phyloP scores from a whole-genome alignment of 2,113 vertebrate genomes.

The Hylia prasina region DNA sequence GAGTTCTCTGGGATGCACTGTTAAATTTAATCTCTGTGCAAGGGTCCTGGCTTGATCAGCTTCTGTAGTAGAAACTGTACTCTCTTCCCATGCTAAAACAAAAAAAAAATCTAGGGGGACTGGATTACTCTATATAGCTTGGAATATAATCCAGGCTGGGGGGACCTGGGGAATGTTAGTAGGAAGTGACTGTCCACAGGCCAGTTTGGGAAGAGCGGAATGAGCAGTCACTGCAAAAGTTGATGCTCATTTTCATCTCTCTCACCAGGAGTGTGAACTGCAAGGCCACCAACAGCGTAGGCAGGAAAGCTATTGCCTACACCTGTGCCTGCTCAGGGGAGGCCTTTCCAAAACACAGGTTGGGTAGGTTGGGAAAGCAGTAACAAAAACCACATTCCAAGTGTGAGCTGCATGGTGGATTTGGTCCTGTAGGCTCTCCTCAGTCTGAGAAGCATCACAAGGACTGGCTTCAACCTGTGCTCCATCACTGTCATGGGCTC shows the following conservation, averaged over 20 bases:
- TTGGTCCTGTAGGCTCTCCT: neutral
- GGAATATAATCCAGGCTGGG: neutral
- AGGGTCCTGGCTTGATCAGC: neutral
- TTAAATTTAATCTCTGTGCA: neutral
- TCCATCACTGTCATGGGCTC: neutral
- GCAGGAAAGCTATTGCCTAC: neutral
- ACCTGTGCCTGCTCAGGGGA: neutral
- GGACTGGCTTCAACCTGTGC: neutral
- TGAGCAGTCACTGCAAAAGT: neutral
- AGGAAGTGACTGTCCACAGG: neutral
- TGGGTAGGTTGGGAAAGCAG: neutral
- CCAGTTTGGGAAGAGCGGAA: neutral
- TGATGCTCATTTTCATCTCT: fast-evolving
- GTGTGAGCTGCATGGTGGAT: neutral
- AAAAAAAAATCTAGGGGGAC: fast-evolving
- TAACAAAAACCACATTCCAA: neutral
- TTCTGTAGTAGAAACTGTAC: neutral
- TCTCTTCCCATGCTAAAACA: neutral
- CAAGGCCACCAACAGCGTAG: neutral
- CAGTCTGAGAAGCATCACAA: neutral
- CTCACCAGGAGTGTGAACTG: neutral
- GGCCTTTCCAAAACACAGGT: neutral
- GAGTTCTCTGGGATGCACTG: neutral
- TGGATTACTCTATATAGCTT: neutral
- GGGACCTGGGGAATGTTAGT: neutral